These are phyloP conservation scores for Podiceps cristatus DNA, from an alignment of 2,113 vertebrate species.

Conservation along the genomic window DNA sequence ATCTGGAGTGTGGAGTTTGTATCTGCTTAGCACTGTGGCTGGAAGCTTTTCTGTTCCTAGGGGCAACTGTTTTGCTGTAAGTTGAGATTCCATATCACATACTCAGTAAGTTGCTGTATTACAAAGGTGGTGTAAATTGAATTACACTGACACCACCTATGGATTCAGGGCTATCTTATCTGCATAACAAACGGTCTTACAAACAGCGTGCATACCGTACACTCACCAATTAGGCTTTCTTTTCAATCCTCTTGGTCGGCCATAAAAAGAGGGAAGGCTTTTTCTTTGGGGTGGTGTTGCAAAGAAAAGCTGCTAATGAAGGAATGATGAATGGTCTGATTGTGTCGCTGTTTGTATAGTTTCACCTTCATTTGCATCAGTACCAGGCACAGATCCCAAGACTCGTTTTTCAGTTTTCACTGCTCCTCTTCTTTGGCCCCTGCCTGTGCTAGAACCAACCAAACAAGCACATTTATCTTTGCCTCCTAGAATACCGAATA, in stretches of 20 bases:
- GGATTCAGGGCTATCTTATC: constrained; percentile 36
- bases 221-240: constrained; percentile 70
- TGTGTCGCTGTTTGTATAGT: constrained; percentile 80
- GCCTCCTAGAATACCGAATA: not conserved
- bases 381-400: constrained; percentile 81
- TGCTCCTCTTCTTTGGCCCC: constrained; percentile 51
- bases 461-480: constrained; percentile 56
- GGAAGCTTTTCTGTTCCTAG: not conserved
- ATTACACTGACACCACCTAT: constrained; percentile 6
- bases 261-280: constrained; percentile 60
- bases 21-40: not conserved
- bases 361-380: constrained; percentile 83
- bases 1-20: not conserved
- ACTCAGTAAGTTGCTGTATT: not conserved
- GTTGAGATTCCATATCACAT: not conserved
- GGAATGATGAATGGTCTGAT: constrained; percentile 77
- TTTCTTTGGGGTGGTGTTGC: constrained; percentile 41
- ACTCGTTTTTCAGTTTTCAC: constrained; percentile 64
- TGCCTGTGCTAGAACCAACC: constrained; percentile 10
- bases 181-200: constrained; percentile 50
- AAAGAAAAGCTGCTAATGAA: constrained; percentile 78
- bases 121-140: constrained; percentile 15
- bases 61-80: not conserved
- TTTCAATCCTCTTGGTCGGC: constrained; percentile 41
- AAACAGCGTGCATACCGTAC: constrained; percentile 1